Evolutionary conservation across 2,888 invertebrate species (phyloP).

Genomic region (Linhomoeus sp.): DNA sequence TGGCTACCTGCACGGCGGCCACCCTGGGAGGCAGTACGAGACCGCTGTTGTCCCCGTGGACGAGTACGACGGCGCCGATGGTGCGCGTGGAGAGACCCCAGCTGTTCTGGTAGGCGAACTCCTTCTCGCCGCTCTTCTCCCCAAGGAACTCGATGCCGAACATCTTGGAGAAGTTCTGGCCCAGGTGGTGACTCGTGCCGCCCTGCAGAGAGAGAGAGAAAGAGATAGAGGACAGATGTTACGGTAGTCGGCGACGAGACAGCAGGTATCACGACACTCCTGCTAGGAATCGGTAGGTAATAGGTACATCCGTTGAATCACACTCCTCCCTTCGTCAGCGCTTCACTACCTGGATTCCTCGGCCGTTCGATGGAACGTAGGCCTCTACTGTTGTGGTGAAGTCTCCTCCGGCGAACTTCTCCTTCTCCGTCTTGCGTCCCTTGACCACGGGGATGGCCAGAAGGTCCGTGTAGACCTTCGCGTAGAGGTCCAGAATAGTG

Average conservation of each 20-base stretch:
- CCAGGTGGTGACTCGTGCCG: slow-evolving; percentile 90
- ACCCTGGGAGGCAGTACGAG: slow-evolving; percentile 81
- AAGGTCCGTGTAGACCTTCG: slow-evolving; percentile 64
- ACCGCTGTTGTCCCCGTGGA: slow-evolving; percentile 90
- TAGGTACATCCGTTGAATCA: too few species aligned
- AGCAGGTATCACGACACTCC: too few species aligned
- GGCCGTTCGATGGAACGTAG: slow-evolving; percentile 73
- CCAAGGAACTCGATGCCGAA: slow-evolving; percentile 89
- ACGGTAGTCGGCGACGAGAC: too few species aligned
- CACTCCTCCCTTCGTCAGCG: too few species aligned
- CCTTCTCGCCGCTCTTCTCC: slow-evolving; percentile 43
- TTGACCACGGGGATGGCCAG: slow-evolving; percentile 85
- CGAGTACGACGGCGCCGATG: slow-evolving; percentile 53
- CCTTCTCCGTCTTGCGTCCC: slow-evolving; percentile 84
- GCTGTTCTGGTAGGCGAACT: slow-evolving; percentile 75
- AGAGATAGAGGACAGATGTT: too few species aligned
- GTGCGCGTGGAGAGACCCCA: slow-evolving; percentile 96
- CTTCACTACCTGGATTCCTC: slow-evolving; percentile 79
- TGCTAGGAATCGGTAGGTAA: too few species aligned
- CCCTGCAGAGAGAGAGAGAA: slow-evolving; percentile 41
- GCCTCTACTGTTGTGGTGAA: slow-evolving; percentile 94
- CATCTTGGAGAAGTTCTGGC: slow-evolving; percentile 99
- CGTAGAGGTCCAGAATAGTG: slow-evolving; percentile 54
- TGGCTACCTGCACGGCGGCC: slow-evolving; percentile 52
- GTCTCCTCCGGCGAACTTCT: slow-evolving; percentile 94